A percentile compares a stretch with the other conserved stretches of the same genome.
Conservation (phyloP, 2,888 invertebrate genomes). For the Ectemnius continuus region DNA sequence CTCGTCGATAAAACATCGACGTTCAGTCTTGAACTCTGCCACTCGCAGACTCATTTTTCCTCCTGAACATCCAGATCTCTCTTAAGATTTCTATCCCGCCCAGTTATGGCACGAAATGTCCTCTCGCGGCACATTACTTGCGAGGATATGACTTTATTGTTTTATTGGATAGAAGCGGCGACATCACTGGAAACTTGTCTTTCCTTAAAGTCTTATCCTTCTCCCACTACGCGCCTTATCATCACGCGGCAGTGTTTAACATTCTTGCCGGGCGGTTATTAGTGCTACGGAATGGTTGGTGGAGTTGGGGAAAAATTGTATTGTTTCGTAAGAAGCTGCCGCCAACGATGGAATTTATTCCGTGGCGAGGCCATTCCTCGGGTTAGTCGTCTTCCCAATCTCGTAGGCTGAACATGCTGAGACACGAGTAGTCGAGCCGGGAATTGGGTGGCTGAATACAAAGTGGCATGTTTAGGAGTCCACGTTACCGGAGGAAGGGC, state of each 20-base stretch:
- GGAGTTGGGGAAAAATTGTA: slow-evolving; percentile 9
- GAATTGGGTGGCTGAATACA: slow-evolving; percentile 9
- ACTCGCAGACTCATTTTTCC: too few species aligned
- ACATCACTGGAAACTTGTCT: neutral
- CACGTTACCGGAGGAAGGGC: neutral
- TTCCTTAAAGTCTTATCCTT: neutral
- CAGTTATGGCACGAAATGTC: too few species aligned
- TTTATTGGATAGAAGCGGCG: neutral
- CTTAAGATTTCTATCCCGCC: too few species aligned
- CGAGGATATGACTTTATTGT: neutral
- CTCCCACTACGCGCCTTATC: neutral
- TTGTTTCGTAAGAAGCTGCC: slow-evolving; percentile 17
- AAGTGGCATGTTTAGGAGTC: slow-evolving; percentile 4
- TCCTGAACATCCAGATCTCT: too few species aligned
- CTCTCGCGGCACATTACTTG: too few species aligned
- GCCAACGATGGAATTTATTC: slow-evolving; percentile 10
- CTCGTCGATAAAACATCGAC: too few species aligned
- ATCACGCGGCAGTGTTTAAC: slow-evolving; percentile 12
- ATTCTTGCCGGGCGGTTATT: neutral
- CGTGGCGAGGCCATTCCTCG: neutral
- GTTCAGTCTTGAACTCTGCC: too few species aligned
- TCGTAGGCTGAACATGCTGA: slow-evolving; percentile 4
- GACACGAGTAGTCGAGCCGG: neutral
- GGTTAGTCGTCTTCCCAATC: slow-evolving; percentile 16
- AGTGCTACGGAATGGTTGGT: neutral